These are phyloP conservation scores for Drosophila parabipectinata DNA, from an alignment of 1,140 invertebrate genomes.

Conservation along the genomic window DNA sequence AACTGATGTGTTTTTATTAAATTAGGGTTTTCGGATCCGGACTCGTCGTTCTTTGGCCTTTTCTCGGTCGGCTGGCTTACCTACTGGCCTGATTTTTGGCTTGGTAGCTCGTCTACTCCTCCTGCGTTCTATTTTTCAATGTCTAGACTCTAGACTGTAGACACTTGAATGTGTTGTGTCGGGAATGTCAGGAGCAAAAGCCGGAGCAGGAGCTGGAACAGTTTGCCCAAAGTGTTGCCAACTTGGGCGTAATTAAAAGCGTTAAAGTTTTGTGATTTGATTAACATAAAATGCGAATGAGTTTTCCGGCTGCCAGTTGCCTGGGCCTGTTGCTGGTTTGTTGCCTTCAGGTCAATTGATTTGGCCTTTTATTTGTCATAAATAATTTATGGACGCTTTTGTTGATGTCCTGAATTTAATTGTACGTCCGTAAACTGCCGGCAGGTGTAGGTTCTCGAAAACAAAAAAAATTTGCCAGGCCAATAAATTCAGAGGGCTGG, in stretches of 20 bases:
- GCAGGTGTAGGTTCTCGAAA: constrained; percentile 12
- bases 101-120: constrained; percentile 7
- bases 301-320: constrained; percentile 16
- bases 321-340: constrained; percentile 5
- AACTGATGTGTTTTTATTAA: constrained; percentile 76
- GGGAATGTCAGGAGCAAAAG: constrained; percentile 38
- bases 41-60: constrained; percentile 49
- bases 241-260: constrained; percentile 71
- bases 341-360: constrained; percentile 48
- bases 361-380: constrained; percentile 64
- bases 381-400: constrained; percentile 55
- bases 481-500: constrained; percentile 2
- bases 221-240: constrained; percentile 35
- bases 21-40: constrained; percentile 62
- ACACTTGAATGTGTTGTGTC: constrained; percentile 36
- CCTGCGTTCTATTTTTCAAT: constrained; percentile 3
- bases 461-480: constrained; percentile 1
- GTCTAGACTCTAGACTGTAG: constrained; percentile 54
- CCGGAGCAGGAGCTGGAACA: constrained; percentile 23
- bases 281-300: constrained; percentile 62
- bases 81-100: constrained; percentile 16
- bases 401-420: constrained; percentile 54
- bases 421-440: constrained; percentile 42
- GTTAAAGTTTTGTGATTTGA: constrained; percentile 67
- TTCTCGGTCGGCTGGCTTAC: constrained; percentile 45